These are phyloP conservation scores for Marmota flaviventris DNA, from an alignment of 2,113 vertebrate genomes.

Conservation along the genomic window DNA sequence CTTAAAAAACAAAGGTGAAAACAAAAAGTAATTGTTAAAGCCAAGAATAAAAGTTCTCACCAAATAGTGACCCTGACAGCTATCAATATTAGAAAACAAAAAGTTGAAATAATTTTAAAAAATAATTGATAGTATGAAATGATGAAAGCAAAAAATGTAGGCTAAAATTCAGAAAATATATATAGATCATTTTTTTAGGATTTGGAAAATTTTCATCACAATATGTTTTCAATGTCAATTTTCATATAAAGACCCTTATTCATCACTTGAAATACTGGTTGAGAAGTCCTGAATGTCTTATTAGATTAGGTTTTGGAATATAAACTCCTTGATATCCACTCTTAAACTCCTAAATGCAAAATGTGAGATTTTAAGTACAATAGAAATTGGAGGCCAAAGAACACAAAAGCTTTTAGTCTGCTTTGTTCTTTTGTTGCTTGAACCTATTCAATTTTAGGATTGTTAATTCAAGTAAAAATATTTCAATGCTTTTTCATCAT, in stretches of 20 bases:
- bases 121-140: conserved; percentile 22
- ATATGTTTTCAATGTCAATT: background rate
- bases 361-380: background rate
- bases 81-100: conserved; percentile 3
- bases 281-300: background rate
- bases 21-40: background rate
- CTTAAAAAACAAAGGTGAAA: conserved; percentile 11
- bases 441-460: background rate
- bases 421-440: background rate
- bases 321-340: background rate
- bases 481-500: background rate
- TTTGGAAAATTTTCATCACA: background rate
- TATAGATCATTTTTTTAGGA: background rate
- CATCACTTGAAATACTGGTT: background rate
- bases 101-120: background rate
- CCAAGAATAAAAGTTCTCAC: background rate
- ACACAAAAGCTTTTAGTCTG: background rate
- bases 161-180: background rate
- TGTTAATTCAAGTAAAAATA: background rate
- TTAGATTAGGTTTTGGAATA: background rate
- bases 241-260: background rate
- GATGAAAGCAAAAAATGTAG: background rate
- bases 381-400: background rate
- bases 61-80: background rate
- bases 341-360: background rate